Evolutionary conservation across 2,888 invertebrate genomes (phyloP).

Genomic region (Euphydryas editha): DNA sequence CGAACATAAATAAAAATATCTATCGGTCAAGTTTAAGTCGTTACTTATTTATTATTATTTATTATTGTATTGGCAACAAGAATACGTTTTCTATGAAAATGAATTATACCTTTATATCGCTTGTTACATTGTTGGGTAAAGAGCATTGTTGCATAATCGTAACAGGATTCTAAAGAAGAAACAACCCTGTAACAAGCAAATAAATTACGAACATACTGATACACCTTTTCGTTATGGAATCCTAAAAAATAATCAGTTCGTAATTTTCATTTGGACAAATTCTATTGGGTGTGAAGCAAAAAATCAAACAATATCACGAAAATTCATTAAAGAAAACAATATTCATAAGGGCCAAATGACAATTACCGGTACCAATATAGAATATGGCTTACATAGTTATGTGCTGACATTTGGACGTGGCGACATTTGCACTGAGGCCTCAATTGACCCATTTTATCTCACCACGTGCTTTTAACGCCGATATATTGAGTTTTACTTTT

Average conservation of each 20-base stretch:
- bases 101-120: too few relatives aligned
- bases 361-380: constrained; percentile 24
- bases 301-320: neutral
- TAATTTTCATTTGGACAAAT: neutral
- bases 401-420: constrained; percentile 58
- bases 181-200: too few relatives aligned
- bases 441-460: constrained; percentile 63
- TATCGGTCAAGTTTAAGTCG: too few relatives aligned
- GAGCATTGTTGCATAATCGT: too few relatives aligned
- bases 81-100: too few relatives aligned
- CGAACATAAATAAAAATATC: too few relatives aligned
- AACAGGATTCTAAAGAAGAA: too few relatives aligned
- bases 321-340: constrained; percentile 10
- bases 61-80: too few relatives aligned
- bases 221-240: too few relatives aligned
- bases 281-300: neutral
- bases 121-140: too few relatives aligned
- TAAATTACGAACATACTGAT: too few relatives aligned
- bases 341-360: constrained; percentile 26
- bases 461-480: constrained; percentile 41
- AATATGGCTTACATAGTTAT: constrained; percentile 24
- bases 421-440: constrained; percentile 66
- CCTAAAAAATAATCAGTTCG: neutral
- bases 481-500: constrained; percentile 14
- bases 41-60: too few relatives aligned